Evolutionary conservation across 1,140 invertebrate genomes (phyloP), one percentile per base, ranked within the genome.

Genomic region (Rhagoletis pomonella): DNA sequence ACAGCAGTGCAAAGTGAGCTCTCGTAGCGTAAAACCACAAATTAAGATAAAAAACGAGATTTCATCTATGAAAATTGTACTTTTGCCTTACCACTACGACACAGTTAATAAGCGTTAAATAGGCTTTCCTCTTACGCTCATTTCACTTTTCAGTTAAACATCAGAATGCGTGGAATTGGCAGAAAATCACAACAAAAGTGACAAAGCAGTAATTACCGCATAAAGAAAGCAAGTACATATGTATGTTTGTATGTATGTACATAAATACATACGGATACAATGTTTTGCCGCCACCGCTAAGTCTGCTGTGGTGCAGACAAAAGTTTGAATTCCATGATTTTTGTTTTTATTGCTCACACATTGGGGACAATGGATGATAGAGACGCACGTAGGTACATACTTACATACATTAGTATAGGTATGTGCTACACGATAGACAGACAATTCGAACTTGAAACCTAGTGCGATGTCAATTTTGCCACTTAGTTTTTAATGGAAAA

Each of bases 41-140:
- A 67, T 42, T 67, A 42, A 67, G 65, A 42, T 67, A 67, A 67
- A 39, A 29, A 29, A 29, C 29, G 65, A 42, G 65, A 67, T 77
- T 77, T 47, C 39, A 77, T 77, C 69, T 77, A 77, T 77, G 44
- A 77, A 77, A 50, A 77, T 17, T 77, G 44, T 29, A 29, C 29
- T 29, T 29, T n/a, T 2, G 47, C 47, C 12, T 6, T 5, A 3
- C 12, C 3, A 39, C 42, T 14, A 4, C 44, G 42, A 4, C 42
- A 44, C 29, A 29, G 29, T 29, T 29, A 14, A 47, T 3, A 47
- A 10, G 69, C 44, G 69, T 77, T 50, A 77, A 77, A 77, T 77
- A 47, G 10, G 14, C 1, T 77, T 67, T 50, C 4, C 1, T 29
- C 29, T 29, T 29, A 29, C 29, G 29, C 29, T 29, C 29, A 29